Conservation (phyloP, 2,797 vertebrate species). For the Girardinus metallicus region DNA sequence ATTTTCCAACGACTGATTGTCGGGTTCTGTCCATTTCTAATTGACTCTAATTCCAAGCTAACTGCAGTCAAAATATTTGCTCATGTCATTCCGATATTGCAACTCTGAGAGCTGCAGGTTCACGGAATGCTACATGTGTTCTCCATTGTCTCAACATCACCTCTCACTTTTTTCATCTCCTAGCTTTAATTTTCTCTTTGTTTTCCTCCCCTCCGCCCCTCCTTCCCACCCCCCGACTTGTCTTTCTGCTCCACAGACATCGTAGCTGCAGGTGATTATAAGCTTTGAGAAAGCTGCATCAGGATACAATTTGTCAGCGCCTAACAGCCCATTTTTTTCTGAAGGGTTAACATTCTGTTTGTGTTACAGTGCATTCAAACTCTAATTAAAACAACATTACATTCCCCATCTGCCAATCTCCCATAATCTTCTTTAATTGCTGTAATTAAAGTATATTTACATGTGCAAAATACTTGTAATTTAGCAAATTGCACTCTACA, state of each 20-base stretch:
- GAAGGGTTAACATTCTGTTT: slow-evolving; percentile 99
- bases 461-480: slow-evolving; percentile 99
- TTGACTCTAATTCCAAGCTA: slow-evolving; percentile 81
- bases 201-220: slow-evolving; percentile 22
- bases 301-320: slow-evolving; percentile 87
- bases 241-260: slow-evolving; percentile 48
- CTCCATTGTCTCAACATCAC: slow-evolving; percentile 66
- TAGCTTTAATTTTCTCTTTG: slow-evolving; percentile 58
- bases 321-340: slow-evolving; percentile 90
- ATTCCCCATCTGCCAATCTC: slow-evolving; percentile 99
- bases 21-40: slow-evolving; percentile 74
- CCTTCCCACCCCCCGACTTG: slow-evolving; percentile 17
- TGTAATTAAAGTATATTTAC: slow-evolving; percentile 99
- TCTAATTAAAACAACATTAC: slow-evolving; percentile 99
- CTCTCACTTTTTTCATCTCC: slow-evolving; percentile 68
- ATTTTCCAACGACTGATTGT: slow-evolving; percentile 77
- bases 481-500: slow-evolving; percentile 99
- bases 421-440: slow-evolving; percentile 99
- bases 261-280: slow-evolving; percentile 83
- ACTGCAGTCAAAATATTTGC: slow-evolving; percentile 84
- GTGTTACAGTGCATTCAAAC: slow-evolving; percentile 99
- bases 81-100: slow-evolving; percentile 75
- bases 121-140: slow-evolving; percentile 70
- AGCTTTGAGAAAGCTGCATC: slow-evolving; percentile 79
- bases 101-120: slow-evolving; percentile 56